phyloP scores from a whole-genome alignment of 2,888 invertebrate species.

The Amphipoea lucens region DNA sequence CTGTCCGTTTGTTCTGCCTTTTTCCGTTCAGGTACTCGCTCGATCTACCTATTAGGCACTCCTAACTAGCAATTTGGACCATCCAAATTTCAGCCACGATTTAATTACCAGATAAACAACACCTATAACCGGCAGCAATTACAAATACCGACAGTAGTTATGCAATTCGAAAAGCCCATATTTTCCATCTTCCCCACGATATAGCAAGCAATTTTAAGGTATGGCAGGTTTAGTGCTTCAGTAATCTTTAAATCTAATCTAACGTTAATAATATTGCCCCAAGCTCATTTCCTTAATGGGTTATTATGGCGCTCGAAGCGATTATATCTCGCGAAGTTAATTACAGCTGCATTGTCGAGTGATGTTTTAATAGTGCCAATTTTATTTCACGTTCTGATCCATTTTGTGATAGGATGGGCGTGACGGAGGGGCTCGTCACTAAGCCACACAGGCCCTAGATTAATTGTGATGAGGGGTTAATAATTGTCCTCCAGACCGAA shows the following conservation, averaged over 20 bases:
- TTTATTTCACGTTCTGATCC: constrained; percentile 44
- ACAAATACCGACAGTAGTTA: constrained; percentile 17
- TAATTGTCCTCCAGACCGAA: background rate
- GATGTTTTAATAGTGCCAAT: constrained; percentile 53
- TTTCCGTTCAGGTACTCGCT: background rate
- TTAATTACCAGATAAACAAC: constrained; percentile 30
- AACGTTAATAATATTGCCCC: constrained; percentile 60
- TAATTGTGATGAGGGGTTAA: background rate
- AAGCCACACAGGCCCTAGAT: background rate
- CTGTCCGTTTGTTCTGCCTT: background rate
- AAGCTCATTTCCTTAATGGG: constrained; percentile 61
- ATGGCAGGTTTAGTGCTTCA: constrained; percentile 43
- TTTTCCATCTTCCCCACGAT: constrained; percentile 24
- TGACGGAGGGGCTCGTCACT: background rate
- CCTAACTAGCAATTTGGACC: background rate
- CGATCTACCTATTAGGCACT: background rate
- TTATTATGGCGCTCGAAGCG: constrained; percentile 49
- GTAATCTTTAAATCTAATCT: constrained; percentile 62
- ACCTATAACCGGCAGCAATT: constrained; percentile 14
- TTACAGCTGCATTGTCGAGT: constrained; percentile 56
- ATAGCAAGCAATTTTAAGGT: constrained; percentile 46
- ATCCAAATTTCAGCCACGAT: constrained; percentile 13
- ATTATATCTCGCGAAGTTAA: constrained; percentile 62
- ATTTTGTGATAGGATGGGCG: constrained; percentile 33
- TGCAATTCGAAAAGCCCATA: constrained; percentile 37